Conservation (phyloP, 64 coral and sea anemone species). For the Stichodactyla mertensii region DNA sequence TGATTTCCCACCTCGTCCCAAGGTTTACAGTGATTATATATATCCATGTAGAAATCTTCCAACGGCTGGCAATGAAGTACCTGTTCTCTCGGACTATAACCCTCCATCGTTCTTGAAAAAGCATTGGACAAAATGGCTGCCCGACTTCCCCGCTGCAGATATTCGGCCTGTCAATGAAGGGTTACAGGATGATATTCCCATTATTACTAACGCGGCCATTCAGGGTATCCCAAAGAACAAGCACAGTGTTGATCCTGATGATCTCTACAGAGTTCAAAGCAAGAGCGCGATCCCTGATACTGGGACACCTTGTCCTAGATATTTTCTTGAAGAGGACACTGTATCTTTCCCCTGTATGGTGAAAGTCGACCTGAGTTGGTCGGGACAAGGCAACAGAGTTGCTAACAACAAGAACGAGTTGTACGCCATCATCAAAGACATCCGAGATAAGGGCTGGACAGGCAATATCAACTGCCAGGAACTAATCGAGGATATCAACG, state of each 20-base stretch:
- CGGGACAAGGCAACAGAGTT: conserved; percentile 22
- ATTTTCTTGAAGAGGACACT: neutral
- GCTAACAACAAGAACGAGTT: conserved; percentile 13
- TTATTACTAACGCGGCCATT: conserved; percentile 31
- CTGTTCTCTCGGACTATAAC: conserved; percentile 25
- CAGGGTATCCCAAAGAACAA: conserved; percentile 29
- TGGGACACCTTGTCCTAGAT: neutral
- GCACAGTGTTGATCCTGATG: conserved; percentile 31
- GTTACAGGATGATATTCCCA: conserved; percentile 25
- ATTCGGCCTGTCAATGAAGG: conserved; percentile 23
- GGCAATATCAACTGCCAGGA: conserved; percentile 17
- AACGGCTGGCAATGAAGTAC: conserved; percentile 39
- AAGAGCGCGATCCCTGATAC: conserved; percentile 34
- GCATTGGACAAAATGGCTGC: conserved; percentile 49
- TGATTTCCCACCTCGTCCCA: conserved; percentile 17
- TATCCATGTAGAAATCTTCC: conserved; percentile 17
- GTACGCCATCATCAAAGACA: neutral
- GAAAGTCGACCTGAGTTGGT: conserved; percentile 28
- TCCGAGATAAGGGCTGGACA: conserved; percentile 14
- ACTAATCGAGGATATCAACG: conserved; percentile 4
- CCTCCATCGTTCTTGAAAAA: conserved; percentile 12
- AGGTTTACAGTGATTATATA: neutral
- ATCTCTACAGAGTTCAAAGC: conserved; percentile 26
- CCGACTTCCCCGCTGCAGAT: conserved; percentile 16
- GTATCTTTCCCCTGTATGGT: conserved; percentile 35